Percentiles rank a stretch among this genome's conserved stretches.
Evolutionary conservation across 2,113 vertebrate genomes (phyloP).

Genomic region (Scartelaos histophorus): DNA sequence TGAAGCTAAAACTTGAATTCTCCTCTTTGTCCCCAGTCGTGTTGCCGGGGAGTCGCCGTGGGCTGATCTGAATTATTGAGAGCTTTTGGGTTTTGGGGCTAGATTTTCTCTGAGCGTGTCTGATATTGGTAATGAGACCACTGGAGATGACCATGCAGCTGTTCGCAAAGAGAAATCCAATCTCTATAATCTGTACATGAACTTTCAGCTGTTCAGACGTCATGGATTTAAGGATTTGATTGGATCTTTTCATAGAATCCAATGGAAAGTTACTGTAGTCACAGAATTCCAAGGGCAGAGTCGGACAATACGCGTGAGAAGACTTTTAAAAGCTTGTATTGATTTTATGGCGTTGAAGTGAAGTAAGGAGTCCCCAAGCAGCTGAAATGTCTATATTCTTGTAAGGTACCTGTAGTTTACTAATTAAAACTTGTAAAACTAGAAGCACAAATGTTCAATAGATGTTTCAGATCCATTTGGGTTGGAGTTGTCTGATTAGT

Average conservation of each 20-base stretch:
- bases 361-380: not conserved
- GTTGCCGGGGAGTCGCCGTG: not conserved
- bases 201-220: not conserved
- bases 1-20: not conserved
- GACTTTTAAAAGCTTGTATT: not conserved
- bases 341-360: not conserved
- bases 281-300: too few relatives aligned
- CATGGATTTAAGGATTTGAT: not conserved
- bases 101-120: not conserved
- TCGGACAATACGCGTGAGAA: not conserved
- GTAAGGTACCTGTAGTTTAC: not conserved
- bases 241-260: too few relatives aligned
- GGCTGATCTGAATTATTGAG: slow-evolving; percentile 2
- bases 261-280: too few relatives aligned
- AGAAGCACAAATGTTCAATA: not conserved
- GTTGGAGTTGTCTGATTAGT: not conserved
- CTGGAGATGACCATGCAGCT: not conserved
- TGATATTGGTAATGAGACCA: slow-evolving; percentile 6
- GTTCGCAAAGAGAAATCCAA: not conserved
- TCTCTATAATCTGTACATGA: not conserved
- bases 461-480: not conserved
- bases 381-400: not conserved
- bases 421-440: not conserved
- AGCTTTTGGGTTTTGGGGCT: not conserved
- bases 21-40: not conserved